Evolutionary conservation across 2,113 vertebrate genomes (phyloP), one percentile per base, ranked within the genome.

Genomic region (Eudyptes chrysolophus): DNA sequence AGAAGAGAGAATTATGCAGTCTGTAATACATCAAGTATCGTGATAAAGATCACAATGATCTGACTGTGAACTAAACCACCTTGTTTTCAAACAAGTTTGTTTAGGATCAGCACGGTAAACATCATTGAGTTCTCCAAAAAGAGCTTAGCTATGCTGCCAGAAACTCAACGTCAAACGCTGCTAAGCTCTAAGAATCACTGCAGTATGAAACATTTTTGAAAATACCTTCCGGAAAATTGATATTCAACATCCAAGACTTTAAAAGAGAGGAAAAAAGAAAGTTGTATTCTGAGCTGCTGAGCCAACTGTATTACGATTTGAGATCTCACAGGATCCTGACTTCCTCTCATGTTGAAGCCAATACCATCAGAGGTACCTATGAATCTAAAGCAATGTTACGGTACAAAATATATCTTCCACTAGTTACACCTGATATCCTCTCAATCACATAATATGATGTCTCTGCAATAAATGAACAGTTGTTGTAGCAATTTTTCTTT

Each of bases 1-100:
- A 51, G 52, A 87, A 58, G 30, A 94, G 16, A 81, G 22, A 78
- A 89, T 55, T 81, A 96, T 82, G 65, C 22, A 85, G 70, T 42
- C 57, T 55, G 61, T 48, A 88, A 60, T 52, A 85, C 24, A 78
- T 66, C 61, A 77, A 74, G 61, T 81, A 72, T 17, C 54, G 52
- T 16, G 58, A 88, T 72, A 92, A 91, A 93, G 70, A 89, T 78
- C 52, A 72, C 11, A 24, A 17, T 90, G 49, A 92, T 77, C 32
- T 85, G 86, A 82, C 52, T 76, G 58, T 36, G 92, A 36, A 79
- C 70, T 65, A 89, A 93, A 84, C 55, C 54, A 94, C 32, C 70
- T 93, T 84, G 42, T 85, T 96, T 91, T 96, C 84, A 92, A 91
- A 87, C 57, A 87, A 76, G 52, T 68, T 71, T 69, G 2, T 80